Base-by-base conservation (phyloP, 1,140 invertebrate species). In the Bradynema listronoti region DNA sequence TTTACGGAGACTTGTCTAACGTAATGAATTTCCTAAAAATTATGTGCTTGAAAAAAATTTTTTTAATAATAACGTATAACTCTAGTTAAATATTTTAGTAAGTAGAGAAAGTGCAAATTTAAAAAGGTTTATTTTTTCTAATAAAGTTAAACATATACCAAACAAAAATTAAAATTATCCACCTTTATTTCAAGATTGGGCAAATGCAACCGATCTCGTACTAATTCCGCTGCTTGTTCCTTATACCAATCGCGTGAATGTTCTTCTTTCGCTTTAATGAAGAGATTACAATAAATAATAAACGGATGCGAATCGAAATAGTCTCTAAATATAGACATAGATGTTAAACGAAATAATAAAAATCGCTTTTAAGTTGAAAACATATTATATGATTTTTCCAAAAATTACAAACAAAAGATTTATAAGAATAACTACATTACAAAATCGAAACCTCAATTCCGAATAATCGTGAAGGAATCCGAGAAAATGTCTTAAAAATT, bases 401-500 rank as follows among this genome's bases (percentile, higher is more conserved):
- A n/a, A 19, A 53, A 25, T 54, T 9, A 1, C 6, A 1, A 56
- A 25, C 27, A 53, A 1, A 57, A 7, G 25, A 56, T n/a, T n/a
- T 54, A 22, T 47, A 25, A 19, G 5, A 4, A 42, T 2, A 39
- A 39, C 30, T 4, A 42, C 11, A 1, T 60, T 2, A 41, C 24
- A 56, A 42, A 32, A 33, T 11, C 6, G n/a, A n/a, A 25, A 61
- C 57, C 39, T 42, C 7, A 43, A 27, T 4, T 66, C 46, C 43
- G 84, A 79, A n/a, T 79, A 66, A 25, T 79, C 65, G 3, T 77
- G 66, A 25, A 87, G 83, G 34, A 91, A 73, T 6, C 84, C 83
- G 19, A 80, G 72, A 79, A 94, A 92, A 56, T 84, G 80, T 73
- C 87, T 84, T 4, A 96, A 78, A 82, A 96, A 96, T 64, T 88